Evolutionary conservation across 2,797 vertebrate genomes (phyloP).

Genomic region (Adelosebastes latens): DNA sequence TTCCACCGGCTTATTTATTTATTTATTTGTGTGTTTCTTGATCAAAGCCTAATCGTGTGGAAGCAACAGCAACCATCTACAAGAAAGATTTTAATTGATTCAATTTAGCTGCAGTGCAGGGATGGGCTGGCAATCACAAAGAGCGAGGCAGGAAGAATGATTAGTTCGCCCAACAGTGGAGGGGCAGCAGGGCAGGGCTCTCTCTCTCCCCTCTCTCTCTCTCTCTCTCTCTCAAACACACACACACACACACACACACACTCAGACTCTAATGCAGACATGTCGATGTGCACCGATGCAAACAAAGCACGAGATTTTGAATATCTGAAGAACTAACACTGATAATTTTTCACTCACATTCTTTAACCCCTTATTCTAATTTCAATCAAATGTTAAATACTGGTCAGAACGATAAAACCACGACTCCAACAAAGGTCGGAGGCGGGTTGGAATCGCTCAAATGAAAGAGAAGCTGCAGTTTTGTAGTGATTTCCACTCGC

Average conservation of each 20-base stretch:
- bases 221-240: neutral
- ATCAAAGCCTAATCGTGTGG: conserved; percentile 76
- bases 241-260: neutral
- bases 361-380: neutral
- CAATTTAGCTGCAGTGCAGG: conserved; percentile 74
- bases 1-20: conserved; percentile 70
- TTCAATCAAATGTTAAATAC: neutral
- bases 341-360: neutral
- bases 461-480: neutral
- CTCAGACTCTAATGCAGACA: neutral
- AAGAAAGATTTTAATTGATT: conserved; percentile 79
- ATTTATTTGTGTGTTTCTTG: conserved; percentile 74
- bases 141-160: conserved; percentile 67
- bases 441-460: neutral
- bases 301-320: neutral
- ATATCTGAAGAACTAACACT: neutral
- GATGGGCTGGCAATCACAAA: conserved; percentile 67
- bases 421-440: neutral
- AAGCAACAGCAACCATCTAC: conserved; percentile 71
- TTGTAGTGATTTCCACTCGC: neutral
- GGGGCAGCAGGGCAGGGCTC: conserved; percentile 20
- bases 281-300: neutral
- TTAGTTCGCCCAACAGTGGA: conserved; percentile 60
- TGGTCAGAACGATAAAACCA: neutral
- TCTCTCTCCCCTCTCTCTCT: neutral